phyloP scores from a whole-genome alignment of 2,888 invertebrate genomes.

The Scaptomyza caliginosa region DNA sequence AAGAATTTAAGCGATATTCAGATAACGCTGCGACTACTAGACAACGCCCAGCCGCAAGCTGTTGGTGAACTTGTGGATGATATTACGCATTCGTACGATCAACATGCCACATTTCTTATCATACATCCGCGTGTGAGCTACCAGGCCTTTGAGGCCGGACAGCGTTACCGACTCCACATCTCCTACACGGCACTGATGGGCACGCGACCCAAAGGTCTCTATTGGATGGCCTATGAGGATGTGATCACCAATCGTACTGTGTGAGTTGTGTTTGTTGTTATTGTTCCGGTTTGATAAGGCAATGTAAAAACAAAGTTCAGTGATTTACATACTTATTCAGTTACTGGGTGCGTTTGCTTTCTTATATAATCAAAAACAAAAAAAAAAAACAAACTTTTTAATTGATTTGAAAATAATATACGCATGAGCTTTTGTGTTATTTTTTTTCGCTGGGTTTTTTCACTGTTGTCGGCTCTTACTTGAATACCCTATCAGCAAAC shows the following conservation, averaged over 20 bases:
- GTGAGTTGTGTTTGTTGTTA: conserved; percentile 66
- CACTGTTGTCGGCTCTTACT: conserved; percentile 22
- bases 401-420: conserved; percentile 28
- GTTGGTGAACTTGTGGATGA: conserved; percentile 60
- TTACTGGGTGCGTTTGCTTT: conserved; percentile 25
- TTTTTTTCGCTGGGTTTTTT: background rate
- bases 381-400: conserved; percentile 8
- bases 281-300: conserved; percentile 29
- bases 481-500: conserved; percentile 11
- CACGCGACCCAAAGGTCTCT: conserved; percentile 87
- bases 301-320: conserved; percentile 10
- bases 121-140: conserved; percentile 74
- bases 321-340: conserved; percentile 7
- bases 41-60: conserved; percentile 25
- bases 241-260: conserved; percentile 77
- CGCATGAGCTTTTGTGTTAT: conserved; percentile 18
- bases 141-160: conserved; percentile 73
- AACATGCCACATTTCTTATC: conserved; percentile 65
- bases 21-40: conserved; percentile 68
- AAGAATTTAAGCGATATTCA: conserved; percentile 69
- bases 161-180: conserved; percentile 84
- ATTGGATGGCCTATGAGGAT: conserved; percentile 86
- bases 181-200: conserved; percentile 86
- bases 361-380: conserved; percentile 35
- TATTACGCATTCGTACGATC: conserved; percentile 68